A percentile compares a stretch with the other conserved stretches of the same genome.
Conservation (phyloP, 2,888 invertebrate genomes). For the Anorthoa munda region DNA sequence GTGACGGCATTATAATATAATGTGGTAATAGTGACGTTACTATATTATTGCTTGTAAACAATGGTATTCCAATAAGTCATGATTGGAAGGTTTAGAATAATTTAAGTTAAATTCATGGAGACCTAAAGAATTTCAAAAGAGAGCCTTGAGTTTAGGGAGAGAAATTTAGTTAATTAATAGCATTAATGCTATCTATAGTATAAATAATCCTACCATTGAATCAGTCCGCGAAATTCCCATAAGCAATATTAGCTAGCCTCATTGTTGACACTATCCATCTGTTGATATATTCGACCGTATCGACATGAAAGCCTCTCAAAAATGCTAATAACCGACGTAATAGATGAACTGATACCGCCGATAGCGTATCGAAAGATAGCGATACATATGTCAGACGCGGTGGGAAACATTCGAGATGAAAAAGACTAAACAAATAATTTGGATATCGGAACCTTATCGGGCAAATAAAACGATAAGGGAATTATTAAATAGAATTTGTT, state of each 20-base stretch:
- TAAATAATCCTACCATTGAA: conserved; percentile 18
- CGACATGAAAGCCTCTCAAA: conserved; percentile 75
- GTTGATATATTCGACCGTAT: conserved; percentile 57
- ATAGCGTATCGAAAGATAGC: conserved; percentile 71
- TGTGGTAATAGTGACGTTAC: conserved; percentile 4
- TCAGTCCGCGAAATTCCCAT: conserved; percentile 9
- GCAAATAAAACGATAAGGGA: conserved; percentile 31
- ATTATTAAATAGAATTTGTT: conserved; percentile 7
- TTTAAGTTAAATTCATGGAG: no score
- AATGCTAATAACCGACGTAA: conserved; percentile 79
- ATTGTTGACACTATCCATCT: conserved; percentile 54
- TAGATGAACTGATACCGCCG: conserved; percentile 69
- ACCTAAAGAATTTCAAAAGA: not conserved
- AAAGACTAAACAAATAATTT: conserved; percentile 37
- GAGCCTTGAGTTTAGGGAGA: not conserved
- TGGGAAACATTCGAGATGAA: conserved; percentile 53
- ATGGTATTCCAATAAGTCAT: not conserved
- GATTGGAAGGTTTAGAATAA: no score
- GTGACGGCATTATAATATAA: conserved; percentile 26
- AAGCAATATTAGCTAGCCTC: conserved; percentile 48
- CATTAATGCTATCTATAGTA: not conserved
- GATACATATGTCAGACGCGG: conserved; percentile 70
- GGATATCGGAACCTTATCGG: conserved; percentile 38
- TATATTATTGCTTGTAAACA: conserved; percentile 10
- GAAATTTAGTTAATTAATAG: not conserved